A percentile compares a stretch with the other conserved stretches of the same genome.
Conservation (phyloP, 2,888 invertebrate genomes). For the Drosophila siamana region DNA sequence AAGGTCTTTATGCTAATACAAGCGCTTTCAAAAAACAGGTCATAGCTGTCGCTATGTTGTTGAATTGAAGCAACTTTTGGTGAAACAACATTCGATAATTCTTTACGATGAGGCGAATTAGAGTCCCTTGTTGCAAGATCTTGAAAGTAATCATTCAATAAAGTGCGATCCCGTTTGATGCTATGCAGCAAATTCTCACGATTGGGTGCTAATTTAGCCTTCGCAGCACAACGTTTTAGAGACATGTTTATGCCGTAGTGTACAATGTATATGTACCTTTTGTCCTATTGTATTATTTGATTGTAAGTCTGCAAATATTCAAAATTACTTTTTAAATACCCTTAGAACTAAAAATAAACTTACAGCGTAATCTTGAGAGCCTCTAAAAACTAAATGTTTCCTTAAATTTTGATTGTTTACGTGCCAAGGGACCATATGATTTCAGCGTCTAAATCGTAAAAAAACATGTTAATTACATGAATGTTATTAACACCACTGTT, state of each 20-base stretch:
- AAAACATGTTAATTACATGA: background rate
- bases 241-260: conserved; percentile 23
- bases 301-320: conserved; percentile 3
- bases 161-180: conserved; percentile 58
- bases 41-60: conserved; percentile 73
- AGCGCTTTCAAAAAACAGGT: conserved; percentile 81
- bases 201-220: conserved; percentile 33
- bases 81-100: background rate
- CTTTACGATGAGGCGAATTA: background rate
- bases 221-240: conserved; percentile 23
- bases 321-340: background rate
- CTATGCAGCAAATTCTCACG: conserved; percentile 61
- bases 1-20: conserved; percentile 77
- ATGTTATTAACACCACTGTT: background rate
- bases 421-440: conserved; percentile 7
- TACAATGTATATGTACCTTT: background rate
- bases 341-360: background rate
- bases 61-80: conserved; percentile 1
- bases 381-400: background rate
- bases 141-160: conserved; percentile 59
- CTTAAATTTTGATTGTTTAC: background rate
- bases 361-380: background rate
- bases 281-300: background rate
- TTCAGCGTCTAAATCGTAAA: background rate
- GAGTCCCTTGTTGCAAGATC: conserved; percentile 23